Percentiles rank a stretch among this genome's conserved stretches.
phyloP scores from a whole-genome alignment of 1,140 invertebrate species.

The honey bee (Apis mellifera) region Amel_HAv3.1 CM009940.2:8946001-8946500 shows the following conservation, averaged over 20 bases:
- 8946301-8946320: slow-evolving; percentile 37
- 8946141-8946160: slow-evolving; percentile 22
- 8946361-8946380: not conserved
- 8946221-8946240: not conserved
- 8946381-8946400: not conserved
- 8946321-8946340: not conserved
- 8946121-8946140: slow-evolving; percentile 18
- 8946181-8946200: not conserved
- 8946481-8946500: slow-evolving; percentile 65
- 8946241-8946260: slow-evolving; percentile 9
- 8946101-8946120: slow-evolving; percentile 27
- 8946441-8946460: not conserved
- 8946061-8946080: slow-evolving; percentile 25
- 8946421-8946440: slow-evolving; percentile 38
- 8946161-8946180: not conserved
- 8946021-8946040: slow-evolving; percentile 64
- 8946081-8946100: slow-evolving; percentile 11
- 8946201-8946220: not conserved
- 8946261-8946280: slow-evolving; percentile 29
- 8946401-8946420: not conserved
- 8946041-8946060: slow-evolving; percentile 14
- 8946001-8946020: not conserved
- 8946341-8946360: no score
- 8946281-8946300: not conserved
- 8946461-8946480: slow-evolving; percentile 53